phyloP scores from a whole-genome alignment of 2,113 vertebrate species.

The Bungarus multicinctus region DNA sequence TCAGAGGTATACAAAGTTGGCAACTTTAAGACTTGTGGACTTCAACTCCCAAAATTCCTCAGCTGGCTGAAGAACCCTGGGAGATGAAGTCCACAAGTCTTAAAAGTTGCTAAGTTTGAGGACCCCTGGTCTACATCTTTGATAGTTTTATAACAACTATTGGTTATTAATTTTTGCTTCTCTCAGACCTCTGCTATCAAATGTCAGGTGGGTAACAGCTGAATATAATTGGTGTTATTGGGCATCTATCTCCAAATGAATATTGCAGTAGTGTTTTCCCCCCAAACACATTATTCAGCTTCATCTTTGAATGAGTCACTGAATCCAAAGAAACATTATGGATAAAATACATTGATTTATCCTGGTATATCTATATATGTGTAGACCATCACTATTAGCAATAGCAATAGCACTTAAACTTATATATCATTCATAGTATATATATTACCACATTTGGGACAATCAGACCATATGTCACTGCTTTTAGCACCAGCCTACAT shows the following conservation, averaged over 20 bases:
- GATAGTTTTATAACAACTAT: neutral
- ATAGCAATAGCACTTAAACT: neutral
- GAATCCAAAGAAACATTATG: neutral
- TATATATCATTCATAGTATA: neutral
- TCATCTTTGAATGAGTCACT: neutral
- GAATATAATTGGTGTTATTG: neutral
- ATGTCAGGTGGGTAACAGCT: conserved; percentile 14
- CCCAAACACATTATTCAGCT: neutral
- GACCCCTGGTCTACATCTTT: conserved; percentile 29
- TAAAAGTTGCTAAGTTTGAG: no score
- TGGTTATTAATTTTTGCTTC: neutral
- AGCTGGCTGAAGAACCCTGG: no score
- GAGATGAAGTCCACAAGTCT: no score
- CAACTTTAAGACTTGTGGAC: no score
- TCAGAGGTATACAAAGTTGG: no score
- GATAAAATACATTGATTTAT: neutral
- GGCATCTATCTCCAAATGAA: neutral
- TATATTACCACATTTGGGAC: no score
- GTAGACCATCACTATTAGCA: neutral
- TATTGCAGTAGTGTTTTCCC: neutral
- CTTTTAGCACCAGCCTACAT: no score
- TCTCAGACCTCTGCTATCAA: neutral
- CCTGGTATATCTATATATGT: neutral
- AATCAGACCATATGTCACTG: no score
- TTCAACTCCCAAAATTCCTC: no score